Evolutionary conservation across 1,140 invertebrate species (phyloP).

Genomic region (Globodera rostochiensis): DNA sequence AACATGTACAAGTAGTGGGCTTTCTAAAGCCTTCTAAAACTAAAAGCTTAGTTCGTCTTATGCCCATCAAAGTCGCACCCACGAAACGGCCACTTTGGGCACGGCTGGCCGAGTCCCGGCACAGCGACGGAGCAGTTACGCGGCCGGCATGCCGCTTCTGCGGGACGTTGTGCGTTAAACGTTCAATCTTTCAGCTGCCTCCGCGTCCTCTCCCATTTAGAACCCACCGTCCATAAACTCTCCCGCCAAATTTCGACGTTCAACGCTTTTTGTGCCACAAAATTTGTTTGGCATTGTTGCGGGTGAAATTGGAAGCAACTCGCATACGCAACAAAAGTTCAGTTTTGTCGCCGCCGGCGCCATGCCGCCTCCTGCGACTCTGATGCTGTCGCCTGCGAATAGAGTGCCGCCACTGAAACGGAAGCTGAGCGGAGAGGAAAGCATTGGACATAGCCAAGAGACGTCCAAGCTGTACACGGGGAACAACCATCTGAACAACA

Average conservation of each 20-base stretch:
- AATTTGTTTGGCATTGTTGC: background rate
- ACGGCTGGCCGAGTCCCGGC: background rate
- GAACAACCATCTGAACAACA: background rate
- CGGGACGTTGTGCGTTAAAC: background rate
- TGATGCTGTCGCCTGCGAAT: background rate
- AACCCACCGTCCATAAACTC: background rate
- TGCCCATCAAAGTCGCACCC: background rate
- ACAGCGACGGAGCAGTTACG: background rate
- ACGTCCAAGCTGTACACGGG: constrained; percentile 12
- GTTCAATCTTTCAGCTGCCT: too few relatives aligned
- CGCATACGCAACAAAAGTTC: background rate
- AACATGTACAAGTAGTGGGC: background rate
- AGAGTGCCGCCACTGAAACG: background rate
- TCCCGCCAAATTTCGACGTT: background rate
- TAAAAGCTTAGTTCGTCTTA: background rate
- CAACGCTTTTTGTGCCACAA: background rate
- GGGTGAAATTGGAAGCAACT: background rate
- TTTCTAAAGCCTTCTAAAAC: background rate
- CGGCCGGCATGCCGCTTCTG: background rate
- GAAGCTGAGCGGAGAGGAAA: background rate
- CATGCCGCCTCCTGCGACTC: background rate
- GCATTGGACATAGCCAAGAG: background rate
- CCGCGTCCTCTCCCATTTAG: background rate
- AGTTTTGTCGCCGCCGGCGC: background rate
- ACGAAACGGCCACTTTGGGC: background rate